These are phyloP conservation scores for Pristionchus maxplancki DNA, from an alignment of 2,888 invertebrate genomes.

Conservation along the genomic window DNA sequence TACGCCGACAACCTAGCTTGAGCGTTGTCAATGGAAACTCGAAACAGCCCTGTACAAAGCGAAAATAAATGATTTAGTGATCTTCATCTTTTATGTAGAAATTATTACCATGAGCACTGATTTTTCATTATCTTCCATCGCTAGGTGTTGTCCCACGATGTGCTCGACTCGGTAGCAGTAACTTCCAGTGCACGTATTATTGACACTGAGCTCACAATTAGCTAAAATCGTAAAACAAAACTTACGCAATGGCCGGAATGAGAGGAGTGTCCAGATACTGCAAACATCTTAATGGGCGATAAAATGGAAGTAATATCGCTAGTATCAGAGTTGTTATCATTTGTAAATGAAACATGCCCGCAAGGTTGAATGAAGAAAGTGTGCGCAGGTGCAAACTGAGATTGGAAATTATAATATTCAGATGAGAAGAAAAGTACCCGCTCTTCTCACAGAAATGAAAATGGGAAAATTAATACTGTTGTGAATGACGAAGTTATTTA, in stretches of 20 bases:
- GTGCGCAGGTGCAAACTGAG: not conserved
- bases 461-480: too few relatives aligned
- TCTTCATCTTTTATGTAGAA: too few relatives aligned
- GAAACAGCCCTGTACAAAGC: conserved; percentile 24
- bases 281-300: not conserved
- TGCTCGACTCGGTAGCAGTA: conserved; percentile 19
- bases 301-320: not conserved
- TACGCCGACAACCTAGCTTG: not conserved
- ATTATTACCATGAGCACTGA: not conserved
- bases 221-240: not conserved
- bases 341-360: not conserved
- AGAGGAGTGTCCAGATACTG: not conserved
- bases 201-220: not conserved
- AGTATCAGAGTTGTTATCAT: not conserved
- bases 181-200: not conserved
- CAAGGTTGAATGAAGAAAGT: not conserved
- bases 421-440: too few relatives aligned
- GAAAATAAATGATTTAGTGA: too few relatives aligned
- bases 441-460: too few relatives aligned
- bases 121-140: not conserved
- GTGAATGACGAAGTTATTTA: too few relatives aligned
- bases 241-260: not conserved
- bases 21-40: not conserved
- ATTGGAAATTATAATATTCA: too few relatives aligned
- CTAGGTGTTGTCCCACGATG: not conserved